phyloP scores from a whole-genome alignment of 2,888 invertebrate genomes.

The Eretmocerus hayati region DNA sequence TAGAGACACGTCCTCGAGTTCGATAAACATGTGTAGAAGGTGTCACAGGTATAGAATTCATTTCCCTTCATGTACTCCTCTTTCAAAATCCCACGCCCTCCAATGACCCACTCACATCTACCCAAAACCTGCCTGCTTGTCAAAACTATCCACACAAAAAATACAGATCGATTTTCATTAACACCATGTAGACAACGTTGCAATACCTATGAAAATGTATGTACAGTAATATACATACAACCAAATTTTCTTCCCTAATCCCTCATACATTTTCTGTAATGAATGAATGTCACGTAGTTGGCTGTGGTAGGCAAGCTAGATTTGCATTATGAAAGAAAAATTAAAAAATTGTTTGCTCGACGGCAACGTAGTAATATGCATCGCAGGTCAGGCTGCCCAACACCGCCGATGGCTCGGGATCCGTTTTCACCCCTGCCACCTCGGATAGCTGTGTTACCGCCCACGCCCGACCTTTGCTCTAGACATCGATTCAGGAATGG shows the following conservation, averaged over 20 bases:
- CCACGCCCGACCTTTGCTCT: constrained; percentile 58
- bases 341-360: constrained; percentile 15
- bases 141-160: no score
- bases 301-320: no score
- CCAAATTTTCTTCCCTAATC: no score
- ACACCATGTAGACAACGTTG: no score
- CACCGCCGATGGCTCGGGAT: constrained; percentile 43
- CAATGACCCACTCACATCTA: no score
- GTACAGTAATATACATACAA: no score
- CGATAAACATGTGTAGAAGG: constrained; percentile 43
- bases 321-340: no score
- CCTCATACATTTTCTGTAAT: no score
- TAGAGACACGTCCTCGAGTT: constrained; percentile 34
- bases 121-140: no score
- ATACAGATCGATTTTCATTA: no score
- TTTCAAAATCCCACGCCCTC: neutral
- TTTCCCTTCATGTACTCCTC: neutral
- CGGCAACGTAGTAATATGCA: constrained; percentile 19
- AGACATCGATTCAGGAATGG: constrained; percentile 36
- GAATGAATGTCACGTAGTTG: no score
- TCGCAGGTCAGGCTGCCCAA: constrained; percentile 43
- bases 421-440: constrained; percentile 53
- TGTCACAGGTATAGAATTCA: constrained; percentile 44
- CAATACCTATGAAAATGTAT: no score
- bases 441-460: constrained; percentile 68